Conservation (phyloP, 1,140 invertebrate species). For the Drosophila azteca region DNA sequence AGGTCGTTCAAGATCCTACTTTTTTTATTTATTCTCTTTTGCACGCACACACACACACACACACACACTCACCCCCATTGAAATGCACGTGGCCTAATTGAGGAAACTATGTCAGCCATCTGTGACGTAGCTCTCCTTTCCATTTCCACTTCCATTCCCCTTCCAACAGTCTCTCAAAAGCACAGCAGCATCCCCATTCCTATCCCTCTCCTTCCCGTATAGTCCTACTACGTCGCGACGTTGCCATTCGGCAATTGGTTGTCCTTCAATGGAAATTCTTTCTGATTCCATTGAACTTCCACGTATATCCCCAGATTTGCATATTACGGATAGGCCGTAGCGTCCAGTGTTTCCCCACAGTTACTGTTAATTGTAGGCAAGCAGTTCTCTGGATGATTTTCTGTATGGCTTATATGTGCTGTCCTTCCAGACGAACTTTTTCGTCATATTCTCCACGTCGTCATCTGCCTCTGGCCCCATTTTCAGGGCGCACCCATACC, state of each 20-base stretch:
- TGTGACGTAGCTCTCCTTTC: constrained; percentile 52
- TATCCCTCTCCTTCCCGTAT: background rate
- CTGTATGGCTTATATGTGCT: no score
- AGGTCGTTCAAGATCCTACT: constrained; percentile 41
- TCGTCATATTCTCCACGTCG: constrained; percentile 7
- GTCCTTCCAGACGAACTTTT: background rate
- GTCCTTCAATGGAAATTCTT: constrained; percentile 39
- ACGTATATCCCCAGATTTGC: constrained; percentile 11
- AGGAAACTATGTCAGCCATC: constrained; percentile 73
- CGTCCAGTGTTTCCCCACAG: no score
- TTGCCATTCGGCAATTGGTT: constrained; percentile 40
- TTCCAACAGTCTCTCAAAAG: background rate
- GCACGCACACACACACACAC: constrained; percentile 29
- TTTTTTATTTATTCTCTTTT: constrained; percentile 27
- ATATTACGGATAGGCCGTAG: constrained; percentile 28
- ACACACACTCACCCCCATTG: background rate
- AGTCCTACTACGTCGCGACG: constrained; percentile 37
- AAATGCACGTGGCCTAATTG: constrained; percentile 61
- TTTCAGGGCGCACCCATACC: constrained; percentile 5
- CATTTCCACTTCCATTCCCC: constrained; percentile 11
- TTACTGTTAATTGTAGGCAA: background rate
- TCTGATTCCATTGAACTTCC: constrained; percentile 1
- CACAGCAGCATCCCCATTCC: background rate
- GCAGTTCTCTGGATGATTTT: no score
- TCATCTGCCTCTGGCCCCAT: constrained; percentile 12